These are phyloP conservation scores for Delia radicum DNA, from an alignment of 1,140 invertebrate genomes.

Conservation along the genomic window DNA sequence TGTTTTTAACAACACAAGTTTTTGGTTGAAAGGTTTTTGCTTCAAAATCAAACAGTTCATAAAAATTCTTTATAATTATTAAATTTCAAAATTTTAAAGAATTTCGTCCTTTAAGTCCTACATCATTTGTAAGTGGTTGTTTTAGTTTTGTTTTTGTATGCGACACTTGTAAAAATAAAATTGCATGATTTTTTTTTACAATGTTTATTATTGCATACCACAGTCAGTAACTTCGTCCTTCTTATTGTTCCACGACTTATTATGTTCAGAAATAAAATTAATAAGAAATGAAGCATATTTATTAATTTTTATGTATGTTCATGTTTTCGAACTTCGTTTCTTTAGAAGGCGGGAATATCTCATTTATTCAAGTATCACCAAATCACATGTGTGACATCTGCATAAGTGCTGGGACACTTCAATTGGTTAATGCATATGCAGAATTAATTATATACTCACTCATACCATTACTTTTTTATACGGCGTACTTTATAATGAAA, in stretches of 20 bases:
- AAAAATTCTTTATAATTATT: too few species aligned
- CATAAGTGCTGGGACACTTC: conserved; percentile 15
- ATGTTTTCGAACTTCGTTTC: background rate
- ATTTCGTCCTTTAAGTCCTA: too few species aligned
- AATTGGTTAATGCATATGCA: conserved; percentile 4
- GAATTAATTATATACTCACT: conserved; percentile 6
- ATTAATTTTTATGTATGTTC: background rate
- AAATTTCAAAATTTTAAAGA: too few species aligned
- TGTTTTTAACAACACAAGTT: too few species aligned
- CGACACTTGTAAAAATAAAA: background rate
- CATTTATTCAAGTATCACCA: conserved; percentile 21
- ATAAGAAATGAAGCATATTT: background rate
- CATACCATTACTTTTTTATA: background rate
- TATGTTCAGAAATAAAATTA: background rate
- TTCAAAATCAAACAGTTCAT: too few species aligned
- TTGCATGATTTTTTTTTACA: background rate
- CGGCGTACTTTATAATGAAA: too few species aligned
- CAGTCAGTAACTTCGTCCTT: background rate
- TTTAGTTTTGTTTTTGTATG: background rate
- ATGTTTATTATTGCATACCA: background rate
- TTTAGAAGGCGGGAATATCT: background rate
- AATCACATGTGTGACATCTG: conserved; percentile 21
- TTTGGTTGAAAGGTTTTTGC: too few species aligned
- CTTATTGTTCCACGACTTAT: background rate
- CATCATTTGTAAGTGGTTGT: too few species aligned